Base-by-base conservation (phyloP, 2,888 invertebrate species). In the Euplexia lucipara region DNA sequence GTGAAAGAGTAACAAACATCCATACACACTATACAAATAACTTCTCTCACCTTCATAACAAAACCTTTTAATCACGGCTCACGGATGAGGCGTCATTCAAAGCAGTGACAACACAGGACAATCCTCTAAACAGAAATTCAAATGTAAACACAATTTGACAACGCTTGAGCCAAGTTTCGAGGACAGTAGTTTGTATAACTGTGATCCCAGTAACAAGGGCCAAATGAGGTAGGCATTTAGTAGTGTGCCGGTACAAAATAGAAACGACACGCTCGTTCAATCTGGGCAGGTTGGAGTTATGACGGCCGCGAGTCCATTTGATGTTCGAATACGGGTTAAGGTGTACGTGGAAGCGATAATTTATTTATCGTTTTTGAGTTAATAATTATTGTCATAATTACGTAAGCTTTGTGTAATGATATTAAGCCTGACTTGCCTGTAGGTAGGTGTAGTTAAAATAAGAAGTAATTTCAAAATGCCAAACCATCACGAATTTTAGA, bases 241-340 rank as follows among this genome's bases (percentile, higher is more conserved):
- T 74, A 76, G 75, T 67, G 70, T 70, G 78, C 72, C 75, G 83
- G 81, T 67, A 78, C 80, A 69, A 84, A 88, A 87, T 86, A 89
- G 79, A 87, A 83, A 83, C 75, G 87, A 83, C 86, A 85, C 86
- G 89, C 86, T 86, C 81, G 83, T 84, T 84, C 89, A 88, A 90
- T 90, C 87, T 86, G 83, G 84, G 87, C 89, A 88, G 88, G 88
- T 88, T 82, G 80, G 83, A 89, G 84, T 88, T 92, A 90, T 91
- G 89, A 91, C 86, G 87, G 86, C 86, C 78, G 86, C 85, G 86
- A 88, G 89, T 90, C 84, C 85, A 79, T 81, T 79, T 84, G 86
- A 84, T 81, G 81, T 84, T 70, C 51, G 59, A 49, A 51, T 48
- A 22, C 73, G 86, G 83, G 39, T n/a, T 63, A 87, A 83, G 72